Base-by-base conservation (phyloP, 2,113 vertebrate genomes). In the Morone saxatilis region DNA sequence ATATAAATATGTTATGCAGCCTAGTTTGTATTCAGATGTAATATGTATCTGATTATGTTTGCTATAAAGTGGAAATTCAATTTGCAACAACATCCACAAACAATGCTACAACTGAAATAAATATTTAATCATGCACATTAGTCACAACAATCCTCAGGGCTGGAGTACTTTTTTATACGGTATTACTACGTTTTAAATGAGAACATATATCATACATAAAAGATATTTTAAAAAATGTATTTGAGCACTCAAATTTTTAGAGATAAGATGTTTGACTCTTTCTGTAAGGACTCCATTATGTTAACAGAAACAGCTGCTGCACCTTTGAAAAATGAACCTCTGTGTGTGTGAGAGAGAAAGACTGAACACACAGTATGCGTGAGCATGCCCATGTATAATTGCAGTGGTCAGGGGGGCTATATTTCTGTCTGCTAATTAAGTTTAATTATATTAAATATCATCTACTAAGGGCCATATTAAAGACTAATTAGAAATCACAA, bases 361-460 rank as follows among this genome's bases (percentile, higher is more conserved):
- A 25, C n/a, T 72, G 65, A 71, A 65, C 59, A 65, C 59, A 50
- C 41, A 51, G 78, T 71, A 81, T 89, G 89, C 84, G 8, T 69
- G 43, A 88, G 74, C 86, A 92, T 81, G 86, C 78, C 25, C 88
- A 70, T 75, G 76, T 84, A 73, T 93, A 89, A 93, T 86, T 74
- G 63, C 85, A 7, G 47, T 77, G 87, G 88, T 88, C 89, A 80
- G 84, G 73, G 73, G 77, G 61, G 72, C 68, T 73, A 73, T 92
- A 81, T 91, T 88, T 90, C 77, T 90, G 81, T 89, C 82, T 86
- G 56, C 70, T 90, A 89, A 92, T 93, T 94, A 90, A 86, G 84
- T 89, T 91, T 83, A 88, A 91, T 91, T 79, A 89, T 88, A 86
- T 91, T 85, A 84, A 86, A 93, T 86, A 86, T 90, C 36, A 62